phyloP scores from a whole-genome alignment of 2,888 invertebrate genomes.

The Geophilus truncorum region DNA sequence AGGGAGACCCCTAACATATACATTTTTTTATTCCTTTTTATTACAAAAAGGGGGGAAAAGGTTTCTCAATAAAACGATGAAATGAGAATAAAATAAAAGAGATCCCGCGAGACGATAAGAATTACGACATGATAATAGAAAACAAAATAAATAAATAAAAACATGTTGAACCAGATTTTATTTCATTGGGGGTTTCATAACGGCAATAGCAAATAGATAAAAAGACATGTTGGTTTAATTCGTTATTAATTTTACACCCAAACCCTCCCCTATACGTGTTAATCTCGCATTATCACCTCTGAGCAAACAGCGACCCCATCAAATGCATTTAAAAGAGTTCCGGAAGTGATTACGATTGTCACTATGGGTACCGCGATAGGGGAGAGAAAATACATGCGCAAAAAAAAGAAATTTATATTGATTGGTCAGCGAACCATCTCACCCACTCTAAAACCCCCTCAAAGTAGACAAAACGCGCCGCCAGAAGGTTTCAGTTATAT shows the following conservation, averaged over 20 bases:
- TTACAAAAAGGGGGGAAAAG: neutral
- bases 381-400: slow-evolving; percentile 7
- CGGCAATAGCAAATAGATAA: neutral
- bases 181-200: neutral
- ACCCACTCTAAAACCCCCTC: neutral
- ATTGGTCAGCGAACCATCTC: slow-evolving; percentile 2
- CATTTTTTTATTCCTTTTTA: neutral
- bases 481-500: slow-evolving; percentile 15
- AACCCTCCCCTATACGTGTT: too few species aligned
- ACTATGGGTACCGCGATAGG: neutral
- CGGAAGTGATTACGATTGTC: slow-evolving; percentile 13
- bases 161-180: neutral
- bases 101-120: neutral
- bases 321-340: slow-evolving; percentile 1
- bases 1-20: neutral
- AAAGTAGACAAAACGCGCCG: neutral
- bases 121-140: neutral
- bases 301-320: neutral
- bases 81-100: neutral
- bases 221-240: neutral
- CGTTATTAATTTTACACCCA: neutral
- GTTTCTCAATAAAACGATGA: neutral
- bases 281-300: neutral
- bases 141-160: neutral
- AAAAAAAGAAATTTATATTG: slow-evolving; percentile 22